Evolutionary conservation across 64 coral and sea anemone species (phyloP), one percentile per base, ranked within the genome.

Genomic region (Stylophora pistillata): DNA sequence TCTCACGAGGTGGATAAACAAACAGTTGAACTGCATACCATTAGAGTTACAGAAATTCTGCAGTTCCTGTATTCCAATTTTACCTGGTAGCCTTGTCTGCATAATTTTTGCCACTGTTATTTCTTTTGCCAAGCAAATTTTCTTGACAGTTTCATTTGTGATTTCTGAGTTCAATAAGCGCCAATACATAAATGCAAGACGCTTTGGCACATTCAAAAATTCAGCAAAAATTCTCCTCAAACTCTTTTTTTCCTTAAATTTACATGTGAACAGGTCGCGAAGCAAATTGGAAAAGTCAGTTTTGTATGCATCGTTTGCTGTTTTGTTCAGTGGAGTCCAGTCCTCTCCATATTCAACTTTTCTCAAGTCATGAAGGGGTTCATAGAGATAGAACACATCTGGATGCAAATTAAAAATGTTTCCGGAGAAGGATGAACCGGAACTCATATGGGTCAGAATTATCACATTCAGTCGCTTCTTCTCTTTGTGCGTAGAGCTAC

Each of bases 401-500:
- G 73, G 73, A 76, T 76, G 73, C 31, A 76, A 52, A 53, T 76
- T 76, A 18, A 76, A 76, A 21, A 76, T 20, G 18, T 76, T 76
- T 9, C 73, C 73, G 18, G 21, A 15, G 53, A 76, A 76, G 5
- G 73, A 21, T 15, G 73, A 76, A 9, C 64, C 64, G 12, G 64
- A 68, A 68, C 64, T 25, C 64, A 68, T 68, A 25, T 68, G 64
- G 21, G 73, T 76, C 18, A 76, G 53, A 52, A 76, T 76, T 13
- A 76, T 76, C 18, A 76, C 73, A 18, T 76, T 76, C 15, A 76
- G 21, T 17, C 73, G 41, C 20, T 68, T 68, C n/a, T 27, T 28
- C 26, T 10, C 21, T 25, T 68, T 10, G 64, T 21, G 20, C 5
- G 20, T 0, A 23, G 17, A 9, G 61, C 61, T 21, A 0, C 15